Percentiles rank a stretch among this genome's conserved stretches.
These are phyloP conservation scores for Petrosia ficiformis DNA, from an alignment of 37 sponge, comb jelly and placozoan genomes.

Conservation along the genomic window DNA sequence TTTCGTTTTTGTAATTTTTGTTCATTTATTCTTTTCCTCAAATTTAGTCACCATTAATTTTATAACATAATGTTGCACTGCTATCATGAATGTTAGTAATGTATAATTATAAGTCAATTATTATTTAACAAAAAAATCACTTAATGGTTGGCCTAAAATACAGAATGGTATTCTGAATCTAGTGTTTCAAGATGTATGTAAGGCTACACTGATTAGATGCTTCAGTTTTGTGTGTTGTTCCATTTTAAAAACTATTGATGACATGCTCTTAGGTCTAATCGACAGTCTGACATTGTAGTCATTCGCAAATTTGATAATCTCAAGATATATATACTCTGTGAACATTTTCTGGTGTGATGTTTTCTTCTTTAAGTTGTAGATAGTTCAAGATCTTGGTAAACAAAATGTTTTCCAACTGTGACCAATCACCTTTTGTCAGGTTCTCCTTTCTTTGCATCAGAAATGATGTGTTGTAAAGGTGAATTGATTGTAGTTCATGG, in stretches of 20 bases:
- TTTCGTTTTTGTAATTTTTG: no score
- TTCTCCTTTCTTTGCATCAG: neutral
- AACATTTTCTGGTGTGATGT: neutral
- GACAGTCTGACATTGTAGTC: neutral
- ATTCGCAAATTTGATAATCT: neutral
- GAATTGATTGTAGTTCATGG: neutral
- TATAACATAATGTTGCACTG: no score
- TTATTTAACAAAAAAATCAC: no score
- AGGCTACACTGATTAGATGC: neutral
- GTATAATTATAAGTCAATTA: no score
- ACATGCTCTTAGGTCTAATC: neutral
- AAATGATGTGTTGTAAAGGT: neutral
- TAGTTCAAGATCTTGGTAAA: neutral
- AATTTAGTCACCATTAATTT: no score
- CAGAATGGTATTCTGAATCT: no score
- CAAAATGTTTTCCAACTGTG: neutral
- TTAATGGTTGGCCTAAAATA: no score
- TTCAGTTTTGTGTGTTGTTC: neutral
- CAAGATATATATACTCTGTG: neutral
- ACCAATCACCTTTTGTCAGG: neutral
- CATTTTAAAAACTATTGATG: neutral
- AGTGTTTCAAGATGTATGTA: neutral
- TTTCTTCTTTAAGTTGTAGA: neutral
- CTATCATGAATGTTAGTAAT: no score
- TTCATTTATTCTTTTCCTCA: no score